A percentile compares a stretch with the other conserved stretches of the same genome.
Evolutionary conservation across 2,888 invertebrate genomes (phyloP).

Genomic region (Dryococelus australis): DNA sequence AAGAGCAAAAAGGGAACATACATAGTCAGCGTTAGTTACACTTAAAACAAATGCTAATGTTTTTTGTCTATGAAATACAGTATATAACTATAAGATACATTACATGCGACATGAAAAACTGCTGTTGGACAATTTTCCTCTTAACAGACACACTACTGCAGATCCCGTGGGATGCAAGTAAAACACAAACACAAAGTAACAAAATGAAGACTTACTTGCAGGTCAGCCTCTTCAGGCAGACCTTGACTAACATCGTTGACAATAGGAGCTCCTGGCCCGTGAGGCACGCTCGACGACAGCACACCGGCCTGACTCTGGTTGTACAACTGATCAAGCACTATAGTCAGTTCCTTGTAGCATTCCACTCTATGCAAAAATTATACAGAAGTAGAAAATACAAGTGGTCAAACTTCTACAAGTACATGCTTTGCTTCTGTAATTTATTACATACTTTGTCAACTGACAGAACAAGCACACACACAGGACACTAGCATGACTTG

Average conservation of each 20-base stretch:
- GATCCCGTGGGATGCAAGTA: no score
- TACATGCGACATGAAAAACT: no score
- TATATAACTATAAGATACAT: no score
- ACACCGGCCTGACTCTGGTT: conserved; percentile 65
- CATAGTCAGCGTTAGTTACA: no score
- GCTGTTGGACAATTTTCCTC: no score
- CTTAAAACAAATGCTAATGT: no score
- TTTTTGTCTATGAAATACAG: no score
- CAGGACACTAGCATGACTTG: no score
- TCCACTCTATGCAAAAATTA: conserved; percentile 70
- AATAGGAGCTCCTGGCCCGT: conserved; percentile 56
- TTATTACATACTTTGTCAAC: neutral
- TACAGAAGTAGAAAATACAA: conserved; percentile 35
- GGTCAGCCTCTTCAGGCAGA: conserved; percentile 61
- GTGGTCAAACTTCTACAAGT: conserved; percentile 32
- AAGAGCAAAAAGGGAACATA: no score
- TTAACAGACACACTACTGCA: no score
- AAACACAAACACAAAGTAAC: no score
- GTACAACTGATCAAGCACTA: conserved; percentile 75
- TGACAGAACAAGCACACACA: neutral
- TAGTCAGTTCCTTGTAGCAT: conserved; percentile 86
- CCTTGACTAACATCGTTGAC: conserved; percentile 56
- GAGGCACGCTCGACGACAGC: conserved; percentile 60
- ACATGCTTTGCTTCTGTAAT: neutral
- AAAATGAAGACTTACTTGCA: conserved; percentile 54